Conservation (phyloP, 2,113 vertebrate species). For the Desmodus rotundus region DNA sequence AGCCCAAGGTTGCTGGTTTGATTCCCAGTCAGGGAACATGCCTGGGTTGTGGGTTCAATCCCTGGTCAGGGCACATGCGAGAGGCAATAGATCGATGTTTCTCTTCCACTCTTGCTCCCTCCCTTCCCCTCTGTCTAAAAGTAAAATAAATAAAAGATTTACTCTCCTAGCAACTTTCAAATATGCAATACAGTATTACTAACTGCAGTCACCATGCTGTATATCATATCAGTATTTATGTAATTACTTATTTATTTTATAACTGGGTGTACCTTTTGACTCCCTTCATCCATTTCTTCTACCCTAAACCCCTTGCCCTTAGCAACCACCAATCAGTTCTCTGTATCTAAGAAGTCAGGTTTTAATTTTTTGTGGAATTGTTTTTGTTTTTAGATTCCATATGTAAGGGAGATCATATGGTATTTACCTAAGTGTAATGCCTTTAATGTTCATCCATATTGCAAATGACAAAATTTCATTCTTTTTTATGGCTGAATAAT, state of each 20-base stretch:
- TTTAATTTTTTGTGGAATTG: too few species aligned
- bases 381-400: not conserved
- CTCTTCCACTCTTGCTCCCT: too few species aligned
- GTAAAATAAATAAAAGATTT: not conserved
- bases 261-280: not conserved
- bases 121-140: too few species aligned
- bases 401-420: too few species aligned
- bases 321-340: not conserved
- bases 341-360: not conserved
- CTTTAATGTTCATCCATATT: not conserved
- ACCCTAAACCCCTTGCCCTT: not conserved
- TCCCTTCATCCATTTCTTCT: not conserved
- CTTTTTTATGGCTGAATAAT: not conserved
- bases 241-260: not conserved
- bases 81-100: too few species aligned
- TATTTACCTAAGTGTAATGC: not conserved
- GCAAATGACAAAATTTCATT: not conserved
- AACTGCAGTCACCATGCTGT: not conserved
- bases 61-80: too few species aligned
- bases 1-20: too few species aligned
- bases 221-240: too few species aligned
- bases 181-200: not conserved
- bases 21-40: too few species aligned
- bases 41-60: too few species aligned
- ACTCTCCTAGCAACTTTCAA: not conserved